Base-by-base conservation (phyloP, 2,888 invertebrate species). In the Ceratothoa steindachneri region DNA sequence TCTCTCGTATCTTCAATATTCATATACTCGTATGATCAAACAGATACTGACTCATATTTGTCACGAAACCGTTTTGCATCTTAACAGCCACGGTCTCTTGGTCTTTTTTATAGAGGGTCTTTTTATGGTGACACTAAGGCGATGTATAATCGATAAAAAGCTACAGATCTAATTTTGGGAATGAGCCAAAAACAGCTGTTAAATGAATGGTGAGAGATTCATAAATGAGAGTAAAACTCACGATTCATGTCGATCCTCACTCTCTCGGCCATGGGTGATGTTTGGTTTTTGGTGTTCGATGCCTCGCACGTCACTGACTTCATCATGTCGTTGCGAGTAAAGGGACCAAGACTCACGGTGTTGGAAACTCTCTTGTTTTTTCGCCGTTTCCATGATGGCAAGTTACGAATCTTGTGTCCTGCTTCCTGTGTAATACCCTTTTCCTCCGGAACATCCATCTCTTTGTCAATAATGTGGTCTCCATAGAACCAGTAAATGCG, bases 171-270 rank as follows among this genome's bases (percentile, higher is more conserved):
- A n/a, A n/a, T n/a, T n/a, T n/a, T n/a, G n/a, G n/a, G n/a, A n/a
- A n/a, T n/a, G n/a, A n/a, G n/a, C n/a, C n/a, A n/a, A n/a, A n/a
- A n/a, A n/a, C n/a, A n/a, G n/a, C n/a, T n/a, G n/a, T n/a, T n/a
- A n/a, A n/a, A n/a, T n/a, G n/a, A n/a, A n/a, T n/a, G n/a, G n/a
- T n/a, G n/a, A n/a, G n/a, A n/a, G n/a, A n/a, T n/a, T n/a, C n/a
- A 19, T 1, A 66, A 29, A 66, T 24, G 66, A 66, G 29, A 30
- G 29, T 9, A 41, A 2, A 28, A 78, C 78, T 78, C 31, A 78
- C 78, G 31, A 31, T 78, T 75, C 78, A 78, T 78, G 31, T 78
- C 78, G n/a, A 78, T 72, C 72, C 73, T 78, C 31, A 78, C 73
- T 3, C 75, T 73, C 7, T 71, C 31, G 22, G 75, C 73, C 3